Percentiles rank a stretch among this genome's conserved stretches.
Evolutionary conservation across 2,888 invertebrate genomes (phyloP).

Genomic region (Netelia inedita): DNA sequence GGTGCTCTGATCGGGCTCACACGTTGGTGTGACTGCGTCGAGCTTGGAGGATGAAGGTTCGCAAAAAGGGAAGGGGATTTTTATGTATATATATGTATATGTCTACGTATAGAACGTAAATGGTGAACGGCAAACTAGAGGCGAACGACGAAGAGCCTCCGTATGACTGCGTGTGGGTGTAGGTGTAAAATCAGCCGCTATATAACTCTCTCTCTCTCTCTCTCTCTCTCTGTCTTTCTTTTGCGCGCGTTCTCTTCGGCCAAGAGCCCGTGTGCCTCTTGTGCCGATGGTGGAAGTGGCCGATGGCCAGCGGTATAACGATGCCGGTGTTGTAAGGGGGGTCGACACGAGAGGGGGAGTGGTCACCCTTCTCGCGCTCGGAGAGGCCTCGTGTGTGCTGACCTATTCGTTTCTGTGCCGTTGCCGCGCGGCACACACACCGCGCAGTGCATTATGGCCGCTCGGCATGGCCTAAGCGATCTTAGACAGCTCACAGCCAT

Average conservation of each 20-base stretch:
- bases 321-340: constrained; percentile 77
- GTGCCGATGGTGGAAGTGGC: constrained; percentile 43
- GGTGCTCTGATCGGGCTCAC: constrained; percentile 39
- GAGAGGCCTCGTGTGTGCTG: constrained; percentile 81
- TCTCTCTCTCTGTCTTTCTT: neutral
- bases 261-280: constrained; percentile 17
- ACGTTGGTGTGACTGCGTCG: neutral
- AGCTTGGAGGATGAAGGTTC: constrained; percentile 11
- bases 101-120: constrained; percentile 50
- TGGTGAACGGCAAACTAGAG: constrained; percentile 49
- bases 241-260: neutral
- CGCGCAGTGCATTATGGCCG: constrained; percentile 84
- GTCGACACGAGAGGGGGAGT: constrained; percentile 80
- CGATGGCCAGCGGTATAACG: constrained; percentile 70
- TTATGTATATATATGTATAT: neutral
- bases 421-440: constrained; percentile 68
- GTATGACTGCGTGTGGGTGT: constrained; percentile 69
- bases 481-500: constrained; percentile 49
- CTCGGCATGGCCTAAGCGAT: constrained; percentile 74
- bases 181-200: constrained; percentile 81
- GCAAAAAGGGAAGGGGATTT: neutral
- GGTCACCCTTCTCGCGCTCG: constrained; percentile 77
- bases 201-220: constrained; percentile 58
- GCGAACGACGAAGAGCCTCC: constrained; percentile 50
- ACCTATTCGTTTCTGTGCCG: constrained; percentile 84